Evolutionary conservation across 1,140 invertebrate genomes (phyloP), one percentile per base, ranked within the genome.

Genomic region (Orussus abietinus): DNA sequence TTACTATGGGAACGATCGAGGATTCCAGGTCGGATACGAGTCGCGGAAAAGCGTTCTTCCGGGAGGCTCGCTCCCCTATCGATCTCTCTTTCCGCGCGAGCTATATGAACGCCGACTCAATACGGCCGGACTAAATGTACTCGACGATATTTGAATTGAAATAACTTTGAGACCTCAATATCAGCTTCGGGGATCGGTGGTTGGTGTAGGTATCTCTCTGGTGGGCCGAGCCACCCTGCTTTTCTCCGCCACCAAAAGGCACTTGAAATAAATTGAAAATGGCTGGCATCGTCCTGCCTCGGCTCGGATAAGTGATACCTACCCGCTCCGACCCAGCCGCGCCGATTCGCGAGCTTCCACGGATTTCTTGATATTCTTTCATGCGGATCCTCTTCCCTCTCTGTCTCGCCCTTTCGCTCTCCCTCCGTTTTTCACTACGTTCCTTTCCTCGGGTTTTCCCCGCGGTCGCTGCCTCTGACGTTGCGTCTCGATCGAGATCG

Each of bases 251-350:
- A 52, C 54, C 50, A 59, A 66, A 66, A 64, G 63, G 56, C 57
- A 54, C 63, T 66, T 66, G 57, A 66, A 66, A 63, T 66, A 66
- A 66, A 66, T 66, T 66, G 63, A 64, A 66, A 66, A 66, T 66
- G 61, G 63, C 59, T 63, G 55, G 59, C 59, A 64, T 64, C 62
- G 57, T 57, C 55, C 54, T 53, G 56, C 61, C 37, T n/a, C n/a
- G n/a, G n/a, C 45, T 49, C 53, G 49, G 56, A 60, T 59, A 65
- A 62, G 54, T 64, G 62, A 65, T 64, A 61, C 61, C 62, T 60
- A 48, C 49, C 60, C 54, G 61, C 58, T 53, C 55, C 47, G 43
- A 53, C n/a, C n/a, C n/a, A n/a, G n/a, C n/a, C n/a, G n/a, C n/a
- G n/a, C n/a, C n/a, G n/a, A n/a, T n/a, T n/a, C n/a, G n/a, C n/a